Percentiles rank a stretch among this genome's conserved stretches.
These are phyloP conservation scores for Notothenia rossii DNA, from an alignment of 2,113 vertebrate species.

Conservation along the genomic window DNA sequence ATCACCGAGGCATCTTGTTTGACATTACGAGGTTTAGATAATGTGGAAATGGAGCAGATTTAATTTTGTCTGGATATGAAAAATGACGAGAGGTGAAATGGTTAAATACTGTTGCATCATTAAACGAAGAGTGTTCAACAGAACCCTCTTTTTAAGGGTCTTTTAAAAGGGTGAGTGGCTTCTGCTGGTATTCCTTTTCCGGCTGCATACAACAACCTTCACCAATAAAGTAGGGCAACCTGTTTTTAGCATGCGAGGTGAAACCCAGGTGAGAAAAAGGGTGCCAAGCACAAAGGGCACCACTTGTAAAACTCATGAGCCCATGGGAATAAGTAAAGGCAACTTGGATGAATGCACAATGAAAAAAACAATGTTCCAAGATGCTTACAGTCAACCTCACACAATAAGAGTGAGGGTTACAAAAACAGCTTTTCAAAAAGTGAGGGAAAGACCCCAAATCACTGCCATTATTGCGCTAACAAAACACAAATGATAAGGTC, in stretches of 20 bases:
- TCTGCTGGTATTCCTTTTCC: not conserved
- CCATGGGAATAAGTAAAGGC: not conserved
- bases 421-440: not conserved
- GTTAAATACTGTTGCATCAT: not conserved
- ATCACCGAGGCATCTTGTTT: not conserved
- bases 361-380: not conserved
- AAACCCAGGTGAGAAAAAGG: not conserved
- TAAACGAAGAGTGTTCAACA: too few relatives aligned
- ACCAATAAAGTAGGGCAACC: not conserved
- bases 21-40: constrained; percentile 3
- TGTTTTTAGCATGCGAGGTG: not conserved
- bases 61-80: constrained; percentile 16
- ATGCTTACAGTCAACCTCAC: not conserved
- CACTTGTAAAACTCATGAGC: not conserved
- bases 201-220: not conserved
- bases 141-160: too few relatives aligned
- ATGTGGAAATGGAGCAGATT: constrained; percentile 4
- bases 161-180: not conserved
- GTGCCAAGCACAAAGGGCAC: not conserved
- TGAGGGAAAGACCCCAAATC: not conserved
- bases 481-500: not conserved
- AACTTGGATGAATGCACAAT: not conserved
- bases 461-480: not conserved
- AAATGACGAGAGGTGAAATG: not conserved
- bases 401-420: not conserved